Percentiles rank a stretch among this genome's conserved stretches.
Conservation (phyloP, 2,888 invertebrate genomes). For the Lydus trimaculatus region DNA sequence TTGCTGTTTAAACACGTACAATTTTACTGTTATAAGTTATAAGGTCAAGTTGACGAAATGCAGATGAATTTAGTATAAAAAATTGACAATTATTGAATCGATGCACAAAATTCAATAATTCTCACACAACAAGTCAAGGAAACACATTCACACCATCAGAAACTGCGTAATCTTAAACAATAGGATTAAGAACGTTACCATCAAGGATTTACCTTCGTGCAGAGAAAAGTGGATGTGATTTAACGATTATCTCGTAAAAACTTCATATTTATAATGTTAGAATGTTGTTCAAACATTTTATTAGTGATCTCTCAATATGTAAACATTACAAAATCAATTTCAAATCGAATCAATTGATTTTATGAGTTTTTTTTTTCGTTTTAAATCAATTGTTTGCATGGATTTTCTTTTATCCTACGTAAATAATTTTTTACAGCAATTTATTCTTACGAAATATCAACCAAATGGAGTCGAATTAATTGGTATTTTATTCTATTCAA, state of each 20-base stretch:
- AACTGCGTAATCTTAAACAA: not conserved
- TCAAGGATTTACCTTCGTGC: not conserved
- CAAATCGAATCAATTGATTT: not conserved
- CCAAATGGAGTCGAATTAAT: not conserved
- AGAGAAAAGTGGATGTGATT: not conserved
- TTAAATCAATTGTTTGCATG: not conserved
- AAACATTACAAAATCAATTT: not conserved
- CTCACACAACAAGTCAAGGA: too few species aligned
- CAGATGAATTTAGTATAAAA: too few species aligned
- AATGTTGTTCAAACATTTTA: not conserved
- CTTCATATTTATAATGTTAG: not conserved
- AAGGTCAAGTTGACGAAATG: too few species aligned
- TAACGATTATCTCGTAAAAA: not conserved
- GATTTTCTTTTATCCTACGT: not conserved
- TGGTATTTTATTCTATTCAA: too few species aligned
- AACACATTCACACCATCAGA: too few species aligned
- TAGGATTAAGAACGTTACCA: not conserved
- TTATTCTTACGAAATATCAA: not conserved
- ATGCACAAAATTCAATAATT: too few species aligned
- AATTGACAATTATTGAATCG: too few species aligned
- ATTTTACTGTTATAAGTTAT: too few species aligned
- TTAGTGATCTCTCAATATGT: not conserved
- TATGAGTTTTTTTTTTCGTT: not conserved
- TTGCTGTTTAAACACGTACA: too few species aligned
- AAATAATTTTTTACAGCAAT: not conserved